phyloP scores from a whole-genome alignment of 2,797 vertebrate genomes.

The Acomys russatus region DNA sequence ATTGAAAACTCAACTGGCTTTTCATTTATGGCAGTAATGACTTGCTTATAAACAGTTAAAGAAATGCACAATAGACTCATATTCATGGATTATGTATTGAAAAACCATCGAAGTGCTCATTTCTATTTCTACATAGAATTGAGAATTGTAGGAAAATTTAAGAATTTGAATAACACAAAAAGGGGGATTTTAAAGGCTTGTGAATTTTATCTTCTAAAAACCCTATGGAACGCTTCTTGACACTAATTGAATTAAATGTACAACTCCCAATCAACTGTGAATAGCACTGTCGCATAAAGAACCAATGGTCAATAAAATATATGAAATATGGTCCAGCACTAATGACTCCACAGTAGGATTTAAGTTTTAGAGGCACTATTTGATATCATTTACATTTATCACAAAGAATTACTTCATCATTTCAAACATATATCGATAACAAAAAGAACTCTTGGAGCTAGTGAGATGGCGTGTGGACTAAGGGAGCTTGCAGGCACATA shows the following conservation, averaged over 20 bases:
- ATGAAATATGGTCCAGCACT: background rate
- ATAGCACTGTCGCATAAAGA: slow-evolving; percentile 6
- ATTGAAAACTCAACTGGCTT: background rate
- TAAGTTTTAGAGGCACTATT: background rate
- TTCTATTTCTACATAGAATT: slow-evolving; percentile 12
- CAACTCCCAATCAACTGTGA: background rate
- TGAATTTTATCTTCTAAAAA: slow-evolving; percentile 38
- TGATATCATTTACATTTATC: slow-evolving; percentile 21
- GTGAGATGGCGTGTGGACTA: background rate
- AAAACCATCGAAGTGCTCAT: background rate
- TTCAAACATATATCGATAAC: background rate
- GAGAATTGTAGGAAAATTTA: slow-evolving; percentile 40
- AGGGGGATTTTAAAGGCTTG: background rate
- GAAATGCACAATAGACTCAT: background rate
- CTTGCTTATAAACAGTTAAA: background rate
- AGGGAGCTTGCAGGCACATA: background rate
- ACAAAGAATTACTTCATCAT: slow-evolving; percentile 6
- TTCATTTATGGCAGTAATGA: background rate
- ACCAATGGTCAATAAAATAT: background rate
- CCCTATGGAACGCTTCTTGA: background rate
- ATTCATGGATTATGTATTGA: slow-evolving; percentile 29
- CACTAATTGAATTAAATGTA: background rate
- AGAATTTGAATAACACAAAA: slow-evolving; percentile 36
- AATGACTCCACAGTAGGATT: background rate
- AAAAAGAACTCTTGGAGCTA: background rate